phyloP scores from a whole-genome alignment of 2,888 invertebrate species.

The Euphydryas editha region DNA sequence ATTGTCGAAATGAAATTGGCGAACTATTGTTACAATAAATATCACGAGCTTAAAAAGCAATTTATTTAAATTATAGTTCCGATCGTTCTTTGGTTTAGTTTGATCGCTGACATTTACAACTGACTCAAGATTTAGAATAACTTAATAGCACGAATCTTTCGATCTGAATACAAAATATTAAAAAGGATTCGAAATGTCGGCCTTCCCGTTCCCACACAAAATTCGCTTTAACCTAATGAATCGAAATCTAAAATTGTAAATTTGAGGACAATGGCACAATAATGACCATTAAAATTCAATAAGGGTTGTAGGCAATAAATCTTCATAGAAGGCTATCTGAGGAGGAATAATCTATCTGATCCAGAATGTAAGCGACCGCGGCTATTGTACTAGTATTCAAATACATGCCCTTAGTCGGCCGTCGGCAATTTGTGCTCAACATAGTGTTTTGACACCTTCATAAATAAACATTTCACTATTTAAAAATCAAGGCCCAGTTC shows the following conservation, averaged over 20 bases:
- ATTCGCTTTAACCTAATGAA: slow-evolving; percentile 46
- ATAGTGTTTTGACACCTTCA: slow-evolving; percentile 78
- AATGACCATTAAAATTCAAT: slow-evolving; percentile 79
- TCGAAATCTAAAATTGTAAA: slow-evolving; percentile 45
- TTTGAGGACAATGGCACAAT: slow-evolving; percentile 64
- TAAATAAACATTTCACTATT: slow-evolving; percentile 72
- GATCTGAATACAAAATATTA: slow-evolving; percentile 52
- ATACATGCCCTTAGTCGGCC: slow-evolving; percentile 72
- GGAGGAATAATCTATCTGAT: slow-evolving; percentile 78
- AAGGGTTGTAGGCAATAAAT: slow-evolving; percentile 74
- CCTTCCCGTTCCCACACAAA: slow-evolving; percentile 49
- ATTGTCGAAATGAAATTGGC: slow-evolving; percentile 1
- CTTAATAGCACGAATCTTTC: slow-evolving; percentile 57
- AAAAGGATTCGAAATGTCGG: slow-evolving; percentile 53
- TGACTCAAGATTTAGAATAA: slow-evolving; percentile 47
- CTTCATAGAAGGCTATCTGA: slow-evolving; percentile 80
- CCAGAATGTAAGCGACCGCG: slow-evolving; percentile 57
- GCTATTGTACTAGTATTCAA: slow-evolving; percentile 74
- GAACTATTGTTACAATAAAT: slow-evolving; percentile 35
- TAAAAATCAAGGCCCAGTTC: slow-evolving; percentile 52
- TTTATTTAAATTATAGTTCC: slow-evolving; percentile 33
- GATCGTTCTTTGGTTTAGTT: slow-evolving; percentile 21
- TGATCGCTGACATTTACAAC: slow-evolving; percentile 51
- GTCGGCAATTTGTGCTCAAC: slow-evolving; percentile 73
- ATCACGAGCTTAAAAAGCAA: slow-evolving; percentile 26